These are phyloP conservation scores for Drosophila melanosoma DNA, from an alignment of 2,888 invertebrate genomes.

Conservation along the genomic window DNA sequence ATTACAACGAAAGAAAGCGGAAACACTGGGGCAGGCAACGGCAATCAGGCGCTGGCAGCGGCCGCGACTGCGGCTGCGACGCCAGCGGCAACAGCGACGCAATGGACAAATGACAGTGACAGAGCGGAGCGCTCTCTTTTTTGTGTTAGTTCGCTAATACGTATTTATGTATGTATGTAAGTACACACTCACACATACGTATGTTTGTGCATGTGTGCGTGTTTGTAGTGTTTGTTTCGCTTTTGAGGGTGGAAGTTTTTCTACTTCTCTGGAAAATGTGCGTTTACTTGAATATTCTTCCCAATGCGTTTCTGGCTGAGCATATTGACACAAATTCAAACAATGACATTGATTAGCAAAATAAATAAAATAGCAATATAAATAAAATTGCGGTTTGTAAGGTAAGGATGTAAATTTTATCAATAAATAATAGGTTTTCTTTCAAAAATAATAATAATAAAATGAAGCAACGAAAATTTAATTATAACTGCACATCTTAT, in stretches of 20 bases:
- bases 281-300: constrained; percentile 72
- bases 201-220: constrained; percentile 38
- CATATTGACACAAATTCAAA: constrained; percentile 58
- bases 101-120: constrained; percentile 70
- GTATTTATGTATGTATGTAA: constrained; percentile 42
- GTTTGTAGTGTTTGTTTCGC: constrained; percentile 53
- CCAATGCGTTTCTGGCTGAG: constrained; percentile 62
- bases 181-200: constrained; percentile 4
- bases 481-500: neutral
- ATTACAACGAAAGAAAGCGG: constrained; percentile 82
- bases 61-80: constrained; percentile 47
- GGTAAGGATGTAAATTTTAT: neutral
- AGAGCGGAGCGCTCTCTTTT: constrained; percentile 71
- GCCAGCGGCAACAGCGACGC: constrained; percentile 66
- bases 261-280: constrained; percentile 81
- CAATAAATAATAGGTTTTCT: too few relatives aligned
- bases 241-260: constrained; percentile 80
- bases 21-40: constrained; percentile 79
- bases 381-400: neutral
- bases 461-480: neutral
- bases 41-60: constrained; percentile 68
- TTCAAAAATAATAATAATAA: neutral
- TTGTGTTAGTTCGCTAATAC: constrained; percentile 69
- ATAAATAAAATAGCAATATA: neutral
- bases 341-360: neutral